Evolutionary conservation across 2,113 vertebrate species (phyloP).

Genomic region (Holacanthus passer): DNA sequence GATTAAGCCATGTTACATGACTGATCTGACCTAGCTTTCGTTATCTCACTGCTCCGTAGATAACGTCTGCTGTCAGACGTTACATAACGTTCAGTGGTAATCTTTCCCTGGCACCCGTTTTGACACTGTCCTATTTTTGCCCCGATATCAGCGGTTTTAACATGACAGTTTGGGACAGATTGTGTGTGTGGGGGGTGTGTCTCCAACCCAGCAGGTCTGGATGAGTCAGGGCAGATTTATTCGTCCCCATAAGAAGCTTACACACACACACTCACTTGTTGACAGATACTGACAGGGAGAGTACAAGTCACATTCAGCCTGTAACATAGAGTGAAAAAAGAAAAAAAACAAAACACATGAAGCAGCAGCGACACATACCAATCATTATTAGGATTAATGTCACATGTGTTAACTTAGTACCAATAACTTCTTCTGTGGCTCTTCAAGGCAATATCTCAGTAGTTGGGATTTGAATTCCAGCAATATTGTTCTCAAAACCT

Average conservation of each 20-base stretch:
- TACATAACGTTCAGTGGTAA: constrained; percentile 60
- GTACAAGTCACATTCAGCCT: constrained; percentile 14
- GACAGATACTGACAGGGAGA: constrained; percentile 20
- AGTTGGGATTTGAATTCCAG: not conserved
- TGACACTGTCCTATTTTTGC: constrained; percentile 54
- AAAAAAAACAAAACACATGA: not conserved
- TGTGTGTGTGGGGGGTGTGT: constrained; percentile 61
- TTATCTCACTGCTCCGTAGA: constrained; percentile 12
- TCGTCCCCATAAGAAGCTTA: constrained; percentile 74
- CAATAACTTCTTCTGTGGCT: not conserved
- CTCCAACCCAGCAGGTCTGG: constrained; percentile 60
- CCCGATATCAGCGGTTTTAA: constrained; percentile 43
- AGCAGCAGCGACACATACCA: not conserved
- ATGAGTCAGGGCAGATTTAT: constrained; percentile 79
- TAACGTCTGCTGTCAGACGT: constrained; percentile 30
- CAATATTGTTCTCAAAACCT: not conserved
- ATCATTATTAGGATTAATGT: not conserved
- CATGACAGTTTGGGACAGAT: constrained; percentile 65
- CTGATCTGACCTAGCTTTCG: not conserved
- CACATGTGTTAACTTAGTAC: not conserved
- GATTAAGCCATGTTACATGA: not conserved
- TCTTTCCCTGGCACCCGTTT: constrained; percentile 34
- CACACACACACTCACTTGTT: constrained; percentile 14
- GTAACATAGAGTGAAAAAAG: not conserved
- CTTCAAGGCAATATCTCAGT: not conserved